Conservation (phyloP, 2,797 vertebrate species). For the Esox masquinongy region DNA sequence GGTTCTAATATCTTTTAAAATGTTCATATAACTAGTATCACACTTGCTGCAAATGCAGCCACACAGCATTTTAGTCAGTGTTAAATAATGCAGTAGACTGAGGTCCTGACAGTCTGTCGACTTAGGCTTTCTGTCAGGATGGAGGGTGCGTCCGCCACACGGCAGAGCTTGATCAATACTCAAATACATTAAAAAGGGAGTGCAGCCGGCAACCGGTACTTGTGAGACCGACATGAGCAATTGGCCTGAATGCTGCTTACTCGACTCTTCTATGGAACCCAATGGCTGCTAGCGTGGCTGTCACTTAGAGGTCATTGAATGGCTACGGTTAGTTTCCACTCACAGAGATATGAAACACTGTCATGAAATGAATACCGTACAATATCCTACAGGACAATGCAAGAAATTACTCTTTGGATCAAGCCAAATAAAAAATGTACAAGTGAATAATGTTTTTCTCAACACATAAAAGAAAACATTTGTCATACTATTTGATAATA, state of each 20-base stretch:
- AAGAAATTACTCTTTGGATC: no score
- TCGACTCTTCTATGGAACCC: conserved; percentile 54
- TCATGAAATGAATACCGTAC: not conserved
- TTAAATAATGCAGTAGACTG: conserved; percentile 30
- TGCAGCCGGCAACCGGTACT: not conserved
- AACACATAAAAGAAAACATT: no score
- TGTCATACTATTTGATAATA: no score
- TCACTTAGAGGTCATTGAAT: conserved; percentile 17
- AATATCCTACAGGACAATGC: not conserved
- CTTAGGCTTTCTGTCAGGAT: conserved; percentile 34
- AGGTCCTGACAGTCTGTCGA: conserved; percentile 26
- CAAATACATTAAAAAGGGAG: conserved; percentile 52
- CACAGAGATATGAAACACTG: conserved; percentile 7
- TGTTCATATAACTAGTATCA: not conserved
- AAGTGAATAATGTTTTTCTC: no score
- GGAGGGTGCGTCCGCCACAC: conserved; percentile 42
- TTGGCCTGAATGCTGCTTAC: conserved; percentile 55
- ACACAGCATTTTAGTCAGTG: conserved; percentile 2
- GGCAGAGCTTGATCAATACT: conserved; percentile 57
- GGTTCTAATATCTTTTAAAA: not conserved
- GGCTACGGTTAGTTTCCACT: not conserved
- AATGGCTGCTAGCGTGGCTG: not conserved
- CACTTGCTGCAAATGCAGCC: not conserved
- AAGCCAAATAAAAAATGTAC: no score
- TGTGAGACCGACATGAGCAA: conserved; percentile 54